Conservation (phyloP, 2,113 vertebrate species). For the Balaeniceps rex region DNA sequence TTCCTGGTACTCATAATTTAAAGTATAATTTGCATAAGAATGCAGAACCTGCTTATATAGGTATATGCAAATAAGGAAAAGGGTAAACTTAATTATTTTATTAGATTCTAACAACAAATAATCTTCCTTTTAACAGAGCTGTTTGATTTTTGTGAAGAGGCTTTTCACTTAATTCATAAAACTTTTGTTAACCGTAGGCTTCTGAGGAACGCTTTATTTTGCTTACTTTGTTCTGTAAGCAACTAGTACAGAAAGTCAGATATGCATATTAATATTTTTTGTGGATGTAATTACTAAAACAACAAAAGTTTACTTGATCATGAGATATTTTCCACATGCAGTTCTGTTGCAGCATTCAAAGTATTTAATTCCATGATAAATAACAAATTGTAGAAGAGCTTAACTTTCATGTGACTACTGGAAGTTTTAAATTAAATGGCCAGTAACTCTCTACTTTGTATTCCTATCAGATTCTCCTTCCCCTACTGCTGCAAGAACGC, state of each 20-base stretch:
- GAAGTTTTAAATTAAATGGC: neutral
- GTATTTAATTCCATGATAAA: neutral
- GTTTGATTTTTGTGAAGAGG: neutral
- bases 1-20: neutral
- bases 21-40: neutral
- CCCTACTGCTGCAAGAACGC: slow-evolving; percentile 89
- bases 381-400: neutral
- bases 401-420: neutral
- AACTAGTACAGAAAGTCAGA: neutral
- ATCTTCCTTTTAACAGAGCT: neutral
- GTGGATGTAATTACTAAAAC: neutral
- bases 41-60: neutral
- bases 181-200: neutral
- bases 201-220: neutral
- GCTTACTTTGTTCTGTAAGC: neutral
- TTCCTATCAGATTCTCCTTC: slow-evolving; percentile 87
- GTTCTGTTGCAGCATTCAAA: neutral
- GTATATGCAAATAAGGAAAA: neutral
- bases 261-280: neutral
- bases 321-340: neutral
- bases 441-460: slow-evolving; percentile 4
- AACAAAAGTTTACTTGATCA: neutral
- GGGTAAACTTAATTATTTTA: neutral
- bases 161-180: neutral
- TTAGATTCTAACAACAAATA: neutral